Conservation (phyloP, 53 echinoderm and acorn worm species). For the Arbacia lixula region DNA sequence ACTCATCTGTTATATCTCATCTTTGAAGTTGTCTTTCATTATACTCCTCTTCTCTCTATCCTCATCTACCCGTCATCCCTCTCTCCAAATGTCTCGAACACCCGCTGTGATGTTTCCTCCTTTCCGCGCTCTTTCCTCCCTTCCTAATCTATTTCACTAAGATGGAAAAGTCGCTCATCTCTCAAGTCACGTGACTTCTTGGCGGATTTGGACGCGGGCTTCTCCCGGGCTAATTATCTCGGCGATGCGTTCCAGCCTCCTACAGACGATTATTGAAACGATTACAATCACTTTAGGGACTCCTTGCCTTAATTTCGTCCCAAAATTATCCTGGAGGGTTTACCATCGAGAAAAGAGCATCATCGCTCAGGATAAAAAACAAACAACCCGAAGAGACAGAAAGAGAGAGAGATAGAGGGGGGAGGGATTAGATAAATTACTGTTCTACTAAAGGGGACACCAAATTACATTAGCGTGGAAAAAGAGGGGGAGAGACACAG, state of each 20-base stretch:
- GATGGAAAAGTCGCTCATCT: neutral
- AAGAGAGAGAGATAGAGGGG: neutral
- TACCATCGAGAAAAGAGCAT: neutral
- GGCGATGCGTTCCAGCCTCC: conserved; percentile 15
- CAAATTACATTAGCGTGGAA: conserved; percentile 42
- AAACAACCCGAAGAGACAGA: neutral
- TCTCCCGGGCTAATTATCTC: conserved; percentile 30
- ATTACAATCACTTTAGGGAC: conserved; percentile 50
- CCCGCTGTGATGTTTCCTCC: too few relatives aligned
- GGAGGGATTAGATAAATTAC: conserved; percentile 9
- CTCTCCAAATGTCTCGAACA: too few relatives aligned
- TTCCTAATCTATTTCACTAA: neutral
- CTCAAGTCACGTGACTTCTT: conserved; percentile 20
- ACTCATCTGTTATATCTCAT: too few relatives aligned
- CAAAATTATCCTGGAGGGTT: conserved; percentile 31
- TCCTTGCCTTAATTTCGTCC: conserved; percentile 33
- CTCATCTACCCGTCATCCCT: too few relatives aligned
- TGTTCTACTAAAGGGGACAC: conserved; percentile 52
- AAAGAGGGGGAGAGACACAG: too few relatives aligned
- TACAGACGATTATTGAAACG: conserved; percentile 50
- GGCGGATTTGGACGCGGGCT: neutral
- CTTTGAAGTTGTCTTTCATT: too few relatives aligned
- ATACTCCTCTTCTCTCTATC: too few relatives aligned
- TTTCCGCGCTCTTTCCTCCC: too few relatives aligned
- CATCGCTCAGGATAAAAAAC: neutral